phyloP scores from a whole-genome alignment of 2,888 invertebrate species.

The Flexamia atlantica region DNA sequence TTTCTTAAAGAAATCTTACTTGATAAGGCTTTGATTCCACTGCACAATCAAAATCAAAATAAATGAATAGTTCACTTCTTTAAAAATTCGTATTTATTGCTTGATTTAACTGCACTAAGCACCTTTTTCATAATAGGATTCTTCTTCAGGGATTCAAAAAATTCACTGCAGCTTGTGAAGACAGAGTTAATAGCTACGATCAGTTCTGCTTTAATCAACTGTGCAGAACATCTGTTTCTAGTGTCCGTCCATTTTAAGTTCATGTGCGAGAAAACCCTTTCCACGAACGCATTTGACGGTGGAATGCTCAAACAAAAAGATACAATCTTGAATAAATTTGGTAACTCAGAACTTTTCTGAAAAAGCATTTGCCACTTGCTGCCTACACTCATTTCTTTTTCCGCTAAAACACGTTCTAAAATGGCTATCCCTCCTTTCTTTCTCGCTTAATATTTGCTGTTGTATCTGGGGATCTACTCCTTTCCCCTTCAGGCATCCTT shows the following conservation, averaged over 20 bases:
- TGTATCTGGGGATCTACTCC: too few relatives aligned
- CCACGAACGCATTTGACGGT: not conserved
- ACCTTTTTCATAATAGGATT: not conserved
- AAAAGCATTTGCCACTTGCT: not conserved
- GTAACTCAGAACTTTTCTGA: conserved; percentile 14
- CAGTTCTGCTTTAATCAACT: conserved; percentile 8
- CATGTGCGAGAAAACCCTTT: conserved; percentile 1
- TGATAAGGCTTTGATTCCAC: too few relatives aligned
- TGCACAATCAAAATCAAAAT: too few relatives aligned
- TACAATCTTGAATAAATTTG: conserved; percentile 13
- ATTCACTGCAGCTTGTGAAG: not conserved
- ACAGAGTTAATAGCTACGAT: not conserved
- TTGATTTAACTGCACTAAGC: conserved; percentile 6
- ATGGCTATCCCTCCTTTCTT: too few relatives aligned
- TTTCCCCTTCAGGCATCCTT: too few relatives aligned
- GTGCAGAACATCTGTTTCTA: conserved; percentile 35
- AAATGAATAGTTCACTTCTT: conserved; percentile 17
- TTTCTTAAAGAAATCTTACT: too few relatives aligned
- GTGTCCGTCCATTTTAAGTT: conserved; percentile 9
- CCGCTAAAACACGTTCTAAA: not conserved
- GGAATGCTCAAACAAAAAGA: not conserved
- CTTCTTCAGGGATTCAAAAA: not conserved
- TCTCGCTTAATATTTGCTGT: too few relatives aligned
- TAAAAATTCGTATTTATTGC: too few relatives aligned
- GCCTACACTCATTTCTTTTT: not conserved